Base-by-base conservation (phyloP, 2,797 vertebrate genomes). In the Petrocephalus schoutedeni region DNA sequence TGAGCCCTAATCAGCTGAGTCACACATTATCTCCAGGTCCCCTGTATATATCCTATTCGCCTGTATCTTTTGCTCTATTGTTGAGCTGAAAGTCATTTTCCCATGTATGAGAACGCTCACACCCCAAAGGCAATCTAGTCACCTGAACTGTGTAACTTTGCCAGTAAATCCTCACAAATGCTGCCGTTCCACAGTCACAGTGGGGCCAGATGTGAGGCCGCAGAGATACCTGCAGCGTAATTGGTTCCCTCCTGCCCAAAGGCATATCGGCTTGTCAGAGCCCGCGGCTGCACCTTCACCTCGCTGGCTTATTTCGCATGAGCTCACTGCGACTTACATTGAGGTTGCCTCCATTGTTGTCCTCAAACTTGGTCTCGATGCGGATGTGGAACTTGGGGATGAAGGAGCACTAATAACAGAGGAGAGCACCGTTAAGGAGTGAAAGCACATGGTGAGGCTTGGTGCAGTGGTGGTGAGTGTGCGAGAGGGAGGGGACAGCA, bases 311-410 rank as follows among this genome's bases (percentile, higher is more conserved):
- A 80, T 80, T 45, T 28, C 74, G 9, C 19, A 49, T 49, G 36
- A 80, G 19, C 87, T 85, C 59, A 88, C 89, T 87, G 23, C 58
- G 91, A 94, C 96, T 96, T 93, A 97, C 96, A 74, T 95, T 95
- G 89, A 92, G 45, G 84, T 95, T 96, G 91, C 89, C 86, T n/a
- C 96, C 96, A 14, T 96, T 96, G 95, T 97, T 95, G 92, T 97
- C 95, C 92, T 96, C 94, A 8, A 96, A 97, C 91, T 93, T 94
- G 0, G 96, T 97, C 92, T 97, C 96, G 89, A 97, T 96, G 53
- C 92, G 94, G 90, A 97, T 94, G 88, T 92, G 94, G 92, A 97
- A 96, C 94, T 91, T 96, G 88, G 96, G 95, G 74, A 97, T 86
- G 89, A 96, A 96, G 36, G 96, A 97, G 87, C 95, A 95, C 96